Base-by-base conservation (phyloP, 2,113 vertebrate species). In the Asarcornis scutulata region DNA sequence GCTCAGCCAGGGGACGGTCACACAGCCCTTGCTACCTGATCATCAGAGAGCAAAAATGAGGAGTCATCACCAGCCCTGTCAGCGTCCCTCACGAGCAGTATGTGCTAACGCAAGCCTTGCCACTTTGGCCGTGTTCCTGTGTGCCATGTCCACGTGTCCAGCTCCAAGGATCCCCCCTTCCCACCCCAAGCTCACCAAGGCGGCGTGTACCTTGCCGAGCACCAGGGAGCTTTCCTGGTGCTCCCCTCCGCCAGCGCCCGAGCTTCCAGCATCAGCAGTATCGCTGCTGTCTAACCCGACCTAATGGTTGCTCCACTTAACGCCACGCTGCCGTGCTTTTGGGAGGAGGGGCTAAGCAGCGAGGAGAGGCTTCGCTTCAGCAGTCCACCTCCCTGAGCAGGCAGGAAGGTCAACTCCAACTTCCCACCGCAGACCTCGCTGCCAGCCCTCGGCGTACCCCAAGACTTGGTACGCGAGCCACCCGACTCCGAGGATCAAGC, bases 331-430 rank as follows among this genome's bases (percentile, higher is more conserved):
- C 11, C 36, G 21, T 58, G 62, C 91, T 91, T 89, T 91, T n/a
- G 38, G 59, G 52, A 93, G 69, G 83, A 95, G 83, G 56, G 50
- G 77, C 91, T 92, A 92, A 88, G 60, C 38, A 55, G 44, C 62
- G 52, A 87, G 74, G 48, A 88, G 34, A 92, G 15, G 81, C 48
- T 91, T 88, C 68, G 46, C 62, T 91, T 92, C 69, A 68, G 44
- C 8, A 82, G 73, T 10, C 14, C 58, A 77, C 26, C 77, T 75
- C 66, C 66, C 56, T 31, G 52, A 80, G 76, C 91, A 80, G 69
- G 76, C 64, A 93, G 44, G 86, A 86, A 64, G 1, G 2, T 40
- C 62, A 55, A 66, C n/a, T 86, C 4, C 4, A 50, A 84, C 56
- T 62, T 36, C 27, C 31, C 36, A 8, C 22, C 34, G 67, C 59